Percentiles rank a stretch among this genome's conserved stretches.
Evolutionary conservation across 2,113 vertebrate species (phyloP).

Genomic region (Larimichthys polyactis): DNA sequence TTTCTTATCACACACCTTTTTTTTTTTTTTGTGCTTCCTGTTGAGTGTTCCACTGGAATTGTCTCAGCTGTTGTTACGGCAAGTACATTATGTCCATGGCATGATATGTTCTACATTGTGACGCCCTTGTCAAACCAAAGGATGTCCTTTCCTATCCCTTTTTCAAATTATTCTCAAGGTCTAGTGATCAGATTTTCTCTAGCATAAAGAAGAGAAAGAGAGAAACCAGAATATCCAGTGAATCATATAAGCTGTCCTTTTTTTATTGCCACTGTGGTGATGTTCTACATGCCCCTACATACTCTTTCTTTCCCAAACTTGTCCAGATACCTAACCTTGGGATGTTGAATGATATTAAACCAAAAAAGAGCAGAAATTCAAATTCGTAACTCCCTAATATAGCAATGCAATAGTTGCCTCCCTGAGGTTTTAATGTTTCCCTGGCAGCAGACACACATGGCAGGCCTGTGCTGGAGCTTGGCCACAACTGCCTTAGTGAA

Average conservation of each 20-base stretch:
- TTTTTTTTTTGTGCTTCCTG: background rate
- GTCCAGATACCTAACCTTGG: background rate
- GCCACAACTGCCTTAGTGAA: constrained; percentile 2
- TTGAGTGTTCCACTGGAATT: background rate
- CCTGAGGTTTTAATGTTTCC: constrained; percentile 13
- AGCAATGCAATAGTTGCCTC: background rate
- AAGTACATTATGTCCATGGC: background rate
- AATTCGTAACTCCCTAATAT: background rate
- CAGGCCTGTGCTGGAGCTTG: constrained; percentile 23
- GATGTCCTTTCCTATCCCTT: background rate
- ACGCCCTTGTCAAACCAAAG: background rate
- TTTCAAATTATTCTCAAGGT: too few species aligned
- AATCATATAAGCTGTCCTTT: background rate
- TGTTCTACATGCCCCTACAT: background rate
- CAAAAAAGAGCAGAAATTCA: background rate
- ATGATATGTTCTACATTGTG: too few species aligned
- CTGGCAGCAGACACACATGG: constrained; percentile 1
- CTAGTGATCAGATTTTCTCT: background rate
- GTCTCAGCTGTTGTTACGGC: background rate
- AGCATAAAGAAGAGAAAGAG: too few species aligned
- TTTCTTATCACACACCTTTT: background rate
- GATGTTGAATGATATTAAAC: background rate
- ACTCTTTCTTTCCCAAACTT: background rate
- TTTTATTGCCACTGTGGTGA: background rate
- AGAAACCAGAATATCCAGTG: background rate